Base-by-base conservation (phyloP, 2,797 vertebrate genomes). In the Rhynchonycteris naso region DNA sequence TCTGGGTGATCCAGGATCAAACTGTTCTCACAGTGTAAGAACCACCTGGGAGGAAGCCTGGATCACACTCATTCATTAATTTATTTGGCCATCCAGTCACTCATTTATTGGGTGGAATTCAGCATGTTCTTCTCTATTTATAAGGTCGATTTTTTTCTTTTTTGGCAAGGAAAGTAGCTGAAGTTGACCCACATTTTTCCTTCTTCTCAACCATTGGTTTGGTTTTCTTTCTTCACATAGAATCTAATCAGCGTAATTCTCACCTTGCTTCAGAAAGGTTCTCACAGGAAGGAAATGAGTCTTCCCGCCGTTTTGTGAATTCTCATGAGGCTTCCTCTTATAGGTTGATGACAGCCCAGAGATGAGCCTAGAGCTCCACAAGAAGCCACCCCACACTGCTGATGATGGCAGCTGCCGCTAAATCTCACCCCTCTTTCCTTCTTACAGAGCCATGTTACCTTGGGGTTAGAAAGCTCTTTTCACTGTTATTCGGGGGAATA, bases 381-480 rank as follows among this genome's bases (percentile, higher is more conserved):
- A 90, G 85, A 90, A 95, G 75, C 94, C 91, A 92, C 81, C 59
- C 0, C 74, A 59, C 65, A 1, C 92, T 97, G 94, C 97, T 97
- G 96, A 96, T 93, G 92, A 90, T 95, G 96, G 95, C 97, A 97
- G 95, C 93, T 50, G 82, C 85, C 94, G 94, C 94, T 96, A 94
- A 96, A 88, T 92, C 90, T 96, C 94, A 80, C 85, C 92, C 82
- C 88, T 89, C 89, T 94, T 90, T 92, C 95, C 90, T 93, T 93
- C 87, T 75, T 84, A 65, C 65, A 72, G 93, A 94, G 65, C 90
- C 65, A 16, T 93, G 96, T 96, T 96, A 97, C 96, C 96, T 97
- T 95, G 94, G 95, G 97, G 96, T 97, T 96, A 97, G 96, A 96
- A 92, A 96, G 92, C 82, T 94, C 97, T 92, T 95, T 92, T 85